Percentiles rank a stretch among this genome's conserved stretches.
Evolutionary conservation across 2,888 invertebrate species (phyloP).

Genomic region (Lordiphosa andalusiaca): DNA sequence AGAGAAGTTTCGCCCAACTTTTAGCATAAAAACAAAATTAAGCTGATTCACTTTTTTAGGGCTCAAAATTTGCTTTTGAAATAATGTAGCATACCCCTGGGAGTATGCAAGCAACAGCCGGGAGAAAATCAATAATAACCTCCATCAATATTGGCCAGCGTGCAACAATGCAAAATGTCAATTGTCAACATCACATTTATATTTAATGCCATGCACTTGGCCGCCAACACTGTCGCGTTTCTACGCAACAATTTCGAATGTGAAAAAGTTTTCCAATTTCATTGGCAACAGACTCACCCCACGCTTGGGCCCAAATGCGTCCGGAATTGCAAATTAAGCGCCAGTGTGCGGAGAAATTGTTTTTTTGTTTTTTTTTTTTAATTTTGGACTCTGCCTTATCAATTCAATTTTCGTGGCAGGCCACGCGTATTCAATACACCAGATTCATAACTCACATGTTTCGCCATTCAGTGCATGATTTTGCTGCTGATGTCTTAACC

Average conservation of each 20-base stretch:
- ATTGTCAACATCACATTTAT: slow-evolving; percentile 47
- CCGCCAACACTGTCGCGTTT: slow-evolving; percentile 45
- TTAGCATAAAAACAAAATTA: neutral
- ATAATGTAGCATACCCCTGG: neutral
- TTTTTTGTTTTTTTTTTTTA: slow-evolving; percentile 29
- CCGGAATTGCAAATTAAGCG: slow-evolving; percentile 62
- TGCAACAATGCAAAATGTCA: slow-evolving; percentile 61
- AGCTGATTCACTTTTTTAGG: neutral
- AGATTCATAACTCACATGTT: slow-evolving; percentile 63
- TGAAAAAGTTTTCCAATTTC: slow-evolving; percentile 63
- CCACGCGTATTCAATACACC: slow-evolving; percentile 57
- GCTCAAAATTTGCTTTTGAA: neutral
- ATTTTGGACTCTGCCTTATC: slow-evolving; percentile 28
- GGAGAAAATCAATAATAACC: neutral
- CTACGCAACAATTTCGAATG: slow-evolving; percentile 68
- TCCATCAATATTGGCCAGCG: slow-evolving; percentile 19
- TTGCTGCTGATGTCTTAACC: slow-evolving; percentile 14
- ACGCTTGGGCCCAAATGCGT: slow-evolving; percentile 35
- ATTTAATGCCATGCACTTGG: slow-evolving; percentile 58
- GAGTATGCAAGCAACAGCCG: neutral
- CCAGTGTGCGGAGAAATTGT: slow-evolving; percentile 51
- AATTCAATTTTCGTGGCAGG: slow-evolving; percentile 44
- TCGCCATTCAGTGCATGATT: slow-evolving; percentile 57
- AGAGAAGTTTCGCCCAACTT: neutral
- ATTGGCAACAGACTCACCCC: slow-evolving; percentile 45